Conservation (phyloP, 2,113 vertebrate species). For the Argyrosomus japonicus region DNA sequence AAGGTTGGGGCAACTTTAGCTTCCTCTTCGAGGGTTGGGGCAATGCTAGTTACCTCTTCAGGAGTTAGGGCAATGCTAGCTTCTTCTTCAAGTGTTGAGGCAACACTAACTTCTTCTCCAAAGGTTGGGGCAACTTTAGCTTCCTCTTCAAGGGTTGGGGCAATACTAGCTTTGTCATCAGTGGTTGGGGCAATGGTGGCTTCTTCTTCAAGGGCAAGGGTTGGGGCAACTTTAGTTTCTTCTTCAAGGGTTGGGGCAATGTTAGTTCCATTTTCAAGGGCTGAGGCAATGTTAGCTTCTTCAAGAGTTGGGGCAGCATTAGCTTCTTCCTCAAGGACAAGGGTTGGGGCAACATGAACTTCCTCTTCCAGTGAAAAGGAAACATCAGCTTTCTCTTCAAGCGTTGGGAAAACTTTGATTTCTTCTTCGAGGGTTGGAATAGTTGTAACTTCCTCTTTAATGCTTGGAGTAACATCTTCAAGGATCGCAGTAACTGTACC, state of each 20-base stretch:
- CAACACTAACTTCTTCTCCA: not conserved
- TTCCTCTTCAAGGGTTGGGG: not conserved
- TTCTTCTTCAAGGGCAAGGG: not conserved
- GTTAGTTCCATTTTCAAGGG: not conserved
- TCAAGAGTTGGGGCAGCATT: not conserved
- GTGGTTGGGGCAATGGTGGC: not conserved
- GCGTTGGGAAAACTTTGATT: not conserved
- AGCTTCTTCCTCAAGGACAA: slow-evolving; percentile 5
- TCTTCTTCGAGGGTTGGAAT: slow-evolving; percentile 8
- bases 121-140: not conserved
- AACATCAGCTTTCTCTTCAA: slow-evolving; percentile 19
- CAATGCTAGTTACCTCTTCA: not conserved
- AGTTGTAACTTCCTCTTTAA: slow-evolving; percentile 1
- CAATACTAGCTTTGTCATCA: not conserved
- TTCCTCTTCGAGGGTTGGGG: not conserved
- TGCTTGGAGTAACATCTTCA: slow-evolving; percentile 27
- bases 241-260: not conserved
- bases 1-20: not conserved
- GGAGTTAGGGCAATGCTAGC: not conserved
- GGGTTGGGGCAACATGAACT: not conserved
- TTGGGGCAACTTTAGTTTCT: not conserved
- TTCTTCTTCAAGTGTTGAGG: not conserved
- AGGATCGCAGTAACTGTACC: slow-evolving; percentile 26
- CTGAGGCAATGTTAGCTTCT: not conserved
- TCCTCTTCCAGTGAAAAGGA: not conserved